phyloP scores from a whole-genome alignment of 2,113 vertebrate genomes.

The Xiphophorus couchianus region DNA sequence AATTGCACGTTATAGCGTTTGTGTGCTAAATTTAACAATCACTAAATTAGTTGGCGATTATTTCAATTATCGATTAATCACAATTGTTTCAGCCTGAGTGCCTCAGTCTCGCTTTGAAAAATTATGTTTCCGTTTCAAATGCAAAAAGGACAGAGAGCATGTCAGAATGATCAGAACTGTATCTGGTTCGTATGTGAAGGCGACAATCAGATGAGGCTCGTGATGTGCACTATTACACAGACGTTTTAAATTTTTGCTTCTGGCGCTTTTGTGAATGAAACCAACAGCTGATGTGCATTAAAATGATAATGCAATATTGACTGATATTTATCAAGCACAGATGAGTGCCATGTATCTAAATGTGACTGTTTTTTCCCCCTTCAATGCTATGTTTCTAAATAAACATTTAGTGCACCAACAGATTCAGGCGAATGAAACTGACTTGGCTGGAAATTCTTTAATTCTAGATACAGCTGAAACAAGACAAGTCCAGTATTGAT shows the following conservation, averaged over 20 bases:
- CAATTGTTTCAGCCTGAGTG: no score
- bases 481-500: constrained; percentile 55
- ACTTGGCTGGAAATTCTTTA: constrained; percentile 69
- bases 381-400: constrained; percentile 76
- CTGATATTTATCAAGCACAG: constrained; percentile 29
- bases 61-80: no score
- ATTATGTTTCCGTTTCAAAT: no score
- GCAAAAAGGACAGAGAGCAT: background rate
- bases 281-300: constrained; percentile 25
- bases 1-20: no score
- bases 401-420: constrained; percentile 66
- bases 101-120: no score
- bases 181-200: background rate
- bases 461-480: constrained; percentile 66
- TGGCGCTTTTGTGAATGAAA: constrained; percentile 11
- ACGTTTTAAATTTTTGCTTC: no score
- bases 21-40: no score
- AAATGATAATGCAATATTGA: constrained; percentile 21
- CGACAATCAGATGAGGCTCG: constrained; percentile 26
- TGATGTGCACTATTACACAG: constrained; percentile 36
- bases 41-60: no score
- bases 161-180: background rate
- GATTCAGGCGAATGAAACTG: background rate
- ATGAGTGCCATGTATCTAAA: constrained; percentile 25
- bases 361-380: constrained; percentile 29